phyloP scores from a whole-genome alignment of 2,113 vertebrate species.

The Podocnemis expansa region DNA sequence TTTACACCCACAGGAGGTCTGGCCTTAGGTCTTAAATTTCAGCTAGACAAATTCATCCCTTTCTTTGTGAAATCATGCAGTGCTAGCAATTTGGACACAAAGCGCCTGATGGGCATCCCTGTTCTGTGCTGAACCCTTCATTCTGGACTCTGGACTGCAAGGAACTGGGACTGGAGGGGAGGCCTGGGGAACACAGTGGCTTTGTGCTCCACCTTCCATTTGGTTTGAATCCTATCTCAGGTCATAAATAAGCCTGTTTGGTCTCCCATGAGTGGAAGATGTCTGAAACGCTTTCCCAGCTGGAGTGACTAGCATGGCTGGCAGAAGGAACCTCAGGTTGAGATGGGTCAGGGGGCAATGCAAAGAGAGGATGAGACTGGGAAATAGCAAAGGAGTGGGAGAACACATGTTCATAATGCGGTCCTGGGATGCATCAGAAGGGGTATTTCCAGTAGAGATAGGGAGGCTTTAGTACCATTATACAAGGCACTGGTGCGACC shows the following conservation, averaged over 20 bases:
- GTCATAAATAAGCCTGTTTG: background rate
- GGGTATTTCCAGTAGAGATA: too few species aligned
- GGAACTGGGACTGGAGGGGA: background rate
- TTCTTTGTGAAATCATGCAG: background rate
- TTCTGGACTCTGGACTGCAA: background rate
- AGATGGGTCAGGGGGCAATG: background rate
- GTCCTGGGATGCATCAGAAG: too few species aligned
- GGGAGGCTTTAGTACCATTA: too few species aligned
- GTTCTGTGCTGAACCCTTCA: background rate
- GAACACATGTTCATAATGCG: too few species aligned
- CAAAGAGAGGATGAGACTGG: background rate
- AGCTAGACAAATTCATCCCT: accelerated
- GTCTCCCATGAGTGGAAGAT: background rate
- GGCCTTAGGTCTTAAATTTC: accelerated
- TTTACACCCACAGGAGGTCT: background rate
- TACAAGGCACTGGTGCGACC: too few species aligned
- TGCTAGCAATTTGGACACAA: background rate
- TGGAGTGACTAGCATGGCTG: background rate
- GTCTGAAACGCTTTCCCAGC: background rate
- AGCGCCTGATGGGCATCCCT: background rate
- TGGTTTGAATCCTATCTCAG: background rate
- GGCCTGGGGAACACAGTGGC: too few species aligned
- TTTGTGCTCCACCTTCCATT: background rate
- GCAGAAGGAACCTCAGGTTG: background rate
- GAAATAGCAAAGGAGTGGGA: background rate